phyloP scores from a whole-genome alignment of 2,797 vertebrate genomes.

The Eidolon dupreanum region DNA sequence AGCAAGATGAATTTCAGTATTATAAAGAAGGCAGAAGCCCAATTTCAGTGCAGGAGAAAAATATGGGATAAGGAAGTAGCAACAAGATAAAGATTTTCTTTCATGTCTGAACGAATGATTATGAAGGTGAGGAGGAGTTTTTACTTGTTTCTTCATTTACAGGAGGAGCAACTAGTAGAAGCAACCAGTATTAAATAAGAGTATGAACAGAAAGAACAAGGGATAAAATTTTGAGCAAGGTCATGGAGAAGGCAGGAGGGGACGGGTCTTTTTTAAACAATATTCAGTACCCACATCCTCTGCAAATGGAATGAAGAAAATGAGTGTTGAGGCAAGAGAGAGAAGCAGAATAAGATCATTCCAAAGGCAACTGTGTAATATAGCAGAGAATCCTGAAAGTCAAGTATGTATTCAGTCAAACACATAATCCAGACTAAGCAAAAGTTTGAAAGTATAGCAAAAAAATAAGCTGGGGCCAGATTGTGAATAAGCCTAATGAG shows the following conservation, averaged over 20 bases:
- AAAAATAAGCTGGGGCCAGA: not conserved
- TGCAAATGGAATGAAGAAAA: conserved; percentile 13
- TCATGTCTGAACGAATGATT: not conserved
- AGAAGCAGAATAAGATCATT: not conserved
- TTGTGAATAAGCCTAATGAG: not conserved
- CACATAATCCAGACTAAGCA: not conserved
- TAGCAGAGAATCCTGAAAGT: not conserved
- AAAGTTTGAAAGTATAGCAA: not conserved
- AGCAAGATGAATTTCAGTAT: not conserved
- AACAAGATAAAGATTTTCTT: not conserved
- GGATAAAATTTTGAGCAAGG: not conserved
- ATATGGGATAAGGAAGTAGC: not conserved
- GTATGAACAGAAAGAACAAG: not conserved
- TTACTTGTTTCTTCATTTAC: not conserved
- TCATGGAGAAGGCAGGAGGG: not conserved
- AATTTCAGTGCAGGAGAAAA: not conserved
- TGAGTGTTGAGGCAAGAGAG: not conserved
- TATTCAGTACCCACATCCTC: not conserved
- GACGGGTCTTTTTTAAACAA: not conserved
- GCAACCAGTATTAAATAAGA: conserved; percentile 5
- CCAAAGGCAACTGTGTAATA: not conserved
- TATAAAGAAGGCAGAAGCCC: not conserved
- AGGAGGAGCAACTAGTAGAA: not conserved
- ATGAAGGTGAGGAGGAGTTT: not conserved
- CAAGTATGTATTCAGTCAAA: not conserved